A percentile compares a stretch with the other conserved stretches of the same genome.
Conservation (phyloP, 1,140 invertebrate species). For the Polypedilum pembai region DNA sequence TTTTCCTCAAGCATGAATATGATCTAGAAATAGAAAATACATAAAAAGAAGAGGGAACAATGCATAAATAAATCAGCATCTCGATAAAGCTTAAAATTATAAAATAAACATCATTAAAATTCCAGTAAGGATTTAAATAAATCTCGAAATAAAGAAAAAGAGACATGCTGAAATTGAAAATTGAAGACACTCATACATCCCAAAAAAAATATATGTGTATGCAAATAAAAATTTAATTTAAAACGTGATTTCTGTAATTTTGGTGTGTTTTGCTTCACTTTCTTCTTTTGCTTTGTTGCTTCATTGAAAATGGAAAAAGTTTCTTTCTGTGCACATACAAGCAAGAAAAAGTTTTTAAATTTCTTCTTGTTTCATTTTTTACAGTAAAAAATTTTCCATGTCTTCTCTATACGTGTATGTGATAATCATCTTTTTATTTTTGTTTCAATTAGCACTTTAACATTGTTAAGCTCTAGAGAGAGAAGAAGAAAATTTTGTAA, state of each 20-base stretch:
- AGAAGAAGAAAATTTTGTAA: too few relatives aligned
- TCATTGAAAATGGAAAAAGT: too few relatives aligned
- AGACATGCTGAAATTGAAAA: constrained; percentile 15
- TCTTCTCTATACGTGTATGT: too few relatives aligned
- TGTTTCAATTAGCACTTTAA: too few relatives aligned
- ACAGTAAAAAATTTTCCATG: too few relatives aligned
- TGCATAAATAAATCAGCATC: constrained; percentile 26
- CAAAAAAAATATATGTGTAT: constrained; percentile 13
- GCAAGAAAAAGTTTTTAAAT: too few relatives aligned
- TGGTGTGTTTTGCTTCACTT: neutral
- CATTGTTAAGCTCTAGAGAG: too few relatives aligned
- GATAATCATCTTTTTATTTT: too few relatives aligned
- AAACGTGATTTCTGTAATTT: constrained; percentile 22
- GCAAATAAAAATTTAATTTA: constrained; percentile 28
- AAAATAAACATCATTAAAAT: constrained; percentile 28
- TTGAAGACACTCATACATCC: constrained; percentile 17
- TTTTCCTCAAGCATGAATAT: neutral
- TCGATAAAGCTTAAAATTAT: constrained; percentile 21
- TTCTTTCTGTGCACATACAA: too few relatives aligned
- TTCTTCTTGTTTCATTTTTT: too few relatives aligned
- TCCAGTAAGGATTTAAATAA: constrained; percentile 24
- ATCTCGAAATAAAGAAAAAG: neutral
- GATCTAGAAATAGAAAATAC: neutral
- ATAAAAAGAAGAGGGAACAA: neutral
- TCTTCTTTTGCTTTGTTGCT: neutral